Evolutionary conservation across 2,113 vertebrate species (phyloP).

Genomic region (Plestiodon gilberti): DNA sequence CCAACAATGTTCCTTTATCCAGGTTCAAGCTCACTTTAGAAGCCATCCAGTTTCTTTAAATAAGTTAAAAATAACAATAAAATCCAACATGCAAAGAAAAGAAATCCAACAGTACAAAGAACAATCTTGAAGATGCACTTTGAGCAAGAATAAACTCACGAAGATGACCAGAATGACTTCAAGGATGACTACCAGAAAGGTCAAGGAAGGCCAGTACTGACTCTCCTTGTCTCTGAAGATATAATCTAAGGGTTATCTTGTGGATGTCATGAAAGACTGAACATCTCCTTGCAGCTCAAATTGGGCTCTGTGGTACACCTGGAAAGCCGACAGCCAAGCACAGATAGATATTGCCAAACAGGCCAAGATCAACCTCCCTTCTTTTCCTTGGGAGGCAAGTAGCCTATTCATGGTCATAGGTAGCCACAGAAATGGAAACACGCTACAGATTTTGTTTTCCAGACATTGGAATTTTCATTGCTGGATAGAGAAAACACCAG

Average conservation of each 20-base stretch:
- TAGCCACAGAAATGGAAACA: background rate
- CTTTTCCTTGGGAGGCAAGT: background rate
- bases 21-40: slow-evolving; percentile 84
- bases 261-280: background rate
- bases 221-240: background rate
- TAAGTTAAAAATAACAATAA: too few relatives aligned
- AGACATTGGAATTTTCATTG: background rate
- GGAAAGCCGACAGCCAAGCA: too few relatives aligned
- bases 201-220: background rate
- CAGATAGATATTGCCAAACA: background rate
- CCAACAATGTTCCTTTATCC: slow-evolving; percentile 80
- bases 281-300: background rate
- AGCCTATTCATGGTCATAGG: background rate
- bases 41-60: slow-evolving; percentile 90
- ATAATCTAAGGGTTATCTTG: background rate
- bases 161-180: background rate
- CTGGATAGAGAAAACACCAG: background rate
- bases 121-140: background rate
- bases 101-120: slow-evolving; percentile 31
- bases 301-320: background rate
- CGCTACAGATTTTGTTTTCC: background rate
- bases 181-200: too few relatives aligned
- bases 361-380: too few relatives aligned
- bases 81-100: slow-evolving; percentile 24
- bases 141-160: background rate